Evolutionary conservation across 2,113 vertebrate genomes (phyloP).

Genomic region (Halcyon malimbica): DNA sequence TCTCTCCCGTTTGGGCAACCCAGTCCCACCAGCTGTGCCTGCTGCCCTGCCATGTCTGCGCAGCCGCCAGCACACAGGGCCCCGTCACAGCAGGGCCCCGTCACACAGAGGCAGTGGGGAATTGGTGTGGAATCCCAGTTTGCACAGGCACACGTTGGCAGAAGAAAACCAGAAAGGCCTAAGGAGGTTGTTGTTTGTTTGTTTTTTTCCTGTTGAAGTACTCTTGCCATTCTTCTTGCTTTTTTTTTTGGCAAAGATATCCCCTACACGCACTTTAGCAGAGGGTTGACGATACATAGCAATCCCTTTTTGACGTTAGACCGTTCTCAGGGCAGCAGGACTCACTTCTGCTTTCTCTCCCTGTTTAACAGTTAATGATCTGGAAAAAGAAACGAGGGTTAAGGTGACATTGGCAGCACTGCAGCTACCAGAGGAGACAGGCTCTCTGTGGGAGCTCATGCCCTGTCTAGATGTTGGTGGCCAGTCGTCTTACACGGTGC

Average conservation of each 20-base stretch:
- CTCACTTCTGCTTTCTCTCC: slow-evolving; percentile 13
- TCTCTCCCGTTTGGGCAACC: fast-evolving
- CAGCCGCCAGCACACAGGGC: fast-evolving
- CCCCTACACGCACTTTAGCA: neutral
- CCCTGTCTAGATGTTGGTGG: neutral
- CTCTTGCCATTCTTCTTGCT: neutral
- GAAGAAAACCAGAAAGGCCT: neutral
- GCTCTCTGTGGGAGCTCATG: neutral
- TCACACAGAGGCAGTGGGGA: neutral
- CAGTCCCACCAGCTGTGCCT: fast-evolving
- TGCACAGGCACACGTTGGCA: neutral
- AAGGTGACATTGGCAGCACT: slow-evolving; percentile 38
- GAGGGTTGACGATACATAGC: neutral
- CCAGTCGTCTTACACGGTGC: fast-evolving
- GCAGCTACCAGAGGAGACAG: fast-evolving
- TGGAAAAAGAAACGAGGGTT: slow-evolving; percentile 37
- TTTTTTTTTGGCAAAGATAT: neutral
- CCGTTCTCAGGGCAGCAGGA: neutral
- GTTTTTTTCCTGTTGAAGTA: neutral
- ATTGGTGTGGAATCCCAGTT: neutral
- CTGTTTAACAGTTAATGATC: slow-evolving; percentile 66
- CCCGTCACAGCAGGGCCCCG: fast-evolving
- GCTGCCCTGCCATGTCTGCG: fast-evolving
- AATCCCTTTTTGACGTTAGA: neutral
- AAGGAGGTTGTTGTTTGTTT: neutral